phyloP scores from a whole-genome alignment of 1,140 invertebrate genomes.

The Radopholus similis region DNA sequence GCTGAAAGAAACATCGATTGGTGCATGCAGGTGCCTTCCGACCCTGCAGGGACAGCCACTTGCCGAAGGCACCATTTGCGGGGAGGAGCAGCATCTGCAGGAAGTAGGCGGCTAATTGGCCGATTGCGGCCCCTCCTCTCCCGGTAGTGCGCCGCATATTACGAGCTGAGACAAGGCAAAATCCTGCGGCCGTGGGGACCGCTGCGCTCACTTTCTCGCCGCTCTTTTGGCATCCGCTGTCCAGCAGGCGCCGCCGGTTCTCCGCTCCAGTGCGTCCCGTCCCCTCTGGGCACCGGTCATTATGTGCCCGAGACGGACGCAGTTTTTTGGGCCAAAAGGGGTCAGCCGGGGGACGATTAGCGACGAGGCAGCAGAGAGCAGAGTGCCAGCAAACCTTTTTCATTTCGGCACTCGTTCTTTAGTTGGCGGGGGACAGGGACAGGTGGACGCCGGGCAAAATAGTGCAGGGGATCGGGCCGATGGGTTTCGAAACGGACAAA shows the following conservation, averaged over 20 bases:
- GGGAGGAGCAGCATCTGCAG: not conserved
- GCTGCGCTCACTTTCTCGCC: no score
- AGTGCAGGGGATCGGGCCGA: no score
- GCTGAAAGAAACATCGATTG: slow-evolving; percentile 8
- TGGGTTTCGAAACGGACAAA: no score
- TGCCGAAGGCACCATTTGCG: slow-evolving; percentile 1
- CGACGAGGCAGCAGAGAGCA: no score
- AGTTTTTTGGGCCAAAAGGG: not conserved
- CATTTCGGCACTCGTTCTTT: no score
- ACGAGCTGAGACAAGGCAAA: not conserved
- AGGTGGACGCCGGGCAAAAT: not conserved
- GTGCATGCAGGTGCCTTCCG: slow-evolving; percentile 12
- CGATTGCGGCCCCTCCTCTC: not conserved
- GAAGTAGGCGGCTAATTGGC: not conserved
- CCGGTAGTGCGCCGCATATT: not conserved
- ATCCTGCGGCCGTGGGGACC: not conserved
- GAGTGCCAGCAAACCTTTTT: no score
- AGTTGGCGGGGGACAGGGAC: not conserved
- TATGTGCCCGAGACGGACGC: not conserved
- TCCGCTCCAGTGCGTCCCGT: not conserved
- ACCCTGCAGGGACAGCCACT: slow-evolving; percentile 18
- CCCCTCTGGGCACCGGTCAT: not conserved
- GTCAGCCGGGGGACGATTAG: not conserved
- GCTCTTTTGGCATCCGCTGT: not conserved
- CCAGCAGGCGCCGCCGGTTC: not conserved